Evolutionary conservation across 64 coral and sea anemone species (phyloP).

Genomic region (Acropora yongei): DNA sequence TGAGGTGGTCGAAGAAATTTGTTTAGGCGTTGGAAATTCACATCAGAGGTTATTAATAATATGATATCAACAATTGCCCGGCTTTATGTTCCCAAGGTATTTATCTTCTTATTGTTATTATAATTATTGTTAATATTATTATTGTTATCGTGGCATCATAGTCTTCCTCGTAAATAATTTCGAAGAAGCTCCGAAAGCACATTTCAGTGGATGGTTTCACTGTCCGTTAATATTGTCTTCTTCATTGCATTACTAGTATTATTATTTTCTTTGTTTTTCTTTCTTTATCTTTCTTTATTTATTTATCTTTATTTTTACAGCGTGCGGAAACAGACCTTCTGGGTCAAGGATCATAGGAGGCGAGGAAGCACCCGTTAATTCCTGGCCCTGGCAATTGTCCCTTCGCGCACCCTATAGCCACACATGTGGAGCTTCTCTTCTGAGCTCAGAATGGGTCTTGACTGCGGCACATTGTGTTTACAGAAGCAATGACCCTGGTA

Average conservation of each 20-base stretch:
- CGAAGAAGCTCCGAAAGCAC: no score
- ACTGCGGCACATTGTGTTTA: slow-evolving; percentile 85
- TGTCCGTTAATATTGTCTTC: no score
- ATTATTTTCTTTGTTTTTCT: background rate
- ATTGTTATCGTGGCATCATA: no score
- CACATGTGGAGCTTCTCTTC: slow-evolving; percentile 78
- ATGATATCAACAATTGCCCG: no score
- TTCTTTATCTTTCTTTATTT: background rate
- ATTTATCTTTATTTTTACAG: background rate
- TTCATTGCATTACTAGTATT: no score
- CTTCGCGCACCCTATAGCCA: slow-evolving; percentile 26
- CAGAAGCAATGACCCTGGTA: slow-evolving; percentile 2
- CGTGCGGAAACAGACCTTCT: slow-evolving; percentile 43
- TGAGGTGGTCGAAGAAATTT: background rate
- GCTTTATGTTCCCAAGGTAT: background rate
- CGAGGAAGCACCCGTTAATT: slow-evolving; percentile 55
- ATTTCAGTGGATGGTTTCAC: no score
- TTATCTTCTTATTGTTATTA: background rate
- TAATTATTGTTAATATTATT: no score
- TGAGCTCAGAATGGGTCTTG: slow-evolving; percentile 61
- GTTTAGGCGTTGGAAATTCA: background rate
- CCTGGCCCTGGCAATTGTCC: slow-evolving; percentile 83
- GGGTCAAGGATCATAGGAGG: slow-evolving; percentile 70
- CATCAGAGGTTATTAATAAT: no score
- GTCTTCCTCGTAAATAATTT: background rate